Conservation (phyloP, 1,140 invertebrate species). For the Argopecten irradians region DNA sequence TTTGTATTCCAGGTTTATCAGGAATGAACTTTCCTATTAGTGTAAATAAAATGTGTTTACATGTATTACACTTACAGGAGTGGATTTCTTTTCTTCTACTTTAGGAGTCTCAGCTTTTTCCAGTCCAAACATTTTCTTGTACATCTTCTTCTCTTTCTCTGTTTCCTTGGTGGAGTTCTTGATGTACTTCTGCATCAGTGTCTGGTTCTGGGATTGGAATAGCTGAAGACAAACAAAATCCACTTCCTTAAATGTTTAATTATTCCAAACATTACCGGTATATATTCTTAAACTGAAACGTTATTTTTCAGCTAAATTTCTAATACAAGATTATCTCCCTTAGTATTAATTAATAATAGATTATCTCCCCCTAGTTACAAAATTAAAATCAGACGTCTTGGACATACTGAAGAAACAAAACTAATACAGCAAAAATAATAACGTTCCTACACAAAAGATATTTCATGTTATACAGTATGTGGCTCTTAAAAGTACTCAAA, state of each 20-base stretch:
- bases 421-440: neutral
- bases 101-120: slow-evolving; percentile 26
- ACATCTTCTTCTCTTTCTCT: slow-evolving; percentile 61
- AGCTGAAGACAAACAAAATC: slow-evolving; percentile 45
- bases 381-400: no score
- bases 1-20: neutral
- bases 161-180: slow-evolving; percentile 78
- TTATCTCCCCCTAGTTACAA: neutral
- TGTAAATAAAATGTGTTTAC: neutral
- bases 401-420: no score
- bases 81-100: neutral
- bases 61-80: neutral
- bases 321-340: neutral
- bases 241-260: neutral
- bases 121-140: slow-evolving; percentile 61
- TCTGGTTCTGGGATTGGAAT: slow-evolving; percentile 71
- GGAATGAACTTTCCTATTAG: neutral
- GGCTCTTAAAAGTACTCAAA: neutral
- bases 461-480: neutral
- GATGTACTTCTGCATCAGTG: slow-evolving; percentile 80
- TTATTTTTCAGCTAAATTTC: no score
- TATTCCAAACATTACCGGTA: neutral
- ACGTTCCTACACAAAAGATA: neutral
- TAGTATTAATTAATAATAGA: neutral
- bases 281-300: neutral